Base-by-base conservation (phyloP, 2,888 invertebrate species). In the Agrotis segetum region DNA sequence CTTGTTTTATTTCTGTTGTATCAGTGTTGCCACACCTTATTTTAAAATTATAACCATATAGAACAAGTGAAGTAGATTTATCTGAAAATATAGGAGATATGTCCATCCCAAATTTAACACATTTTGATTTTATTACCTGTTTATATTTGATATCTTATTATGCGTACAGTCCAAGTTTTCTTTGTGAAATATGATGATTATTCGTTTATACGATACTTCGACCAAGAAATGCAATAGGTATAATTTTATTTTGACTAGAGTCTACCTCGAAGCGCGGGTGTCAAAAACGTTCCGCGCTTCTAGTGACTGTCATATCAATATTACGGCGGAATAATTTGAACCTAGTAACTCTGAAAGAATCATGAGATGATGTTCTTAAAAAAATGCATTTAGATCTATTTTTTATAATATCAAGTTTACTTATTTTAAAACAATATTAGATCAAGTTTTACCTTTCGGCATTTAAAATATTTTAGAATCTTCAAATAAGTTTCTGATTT, bases 401-500 rank as follows among this genome's bases (percentile, higher is more conserved):
- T 24, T 24, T 24, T 24, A 24, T 24, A 24, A 24, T 24, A 24
- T 24, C 24, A 47, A 47, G 16, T 47, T 11, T 17, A 47, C n/a
- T 9, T 49, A 9, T 17, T 24, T 24, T 24, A 24, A 24, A 24
- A 24, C 24, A 24, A 24, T n/a, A n/a, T 24, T 24, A 24, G 24
- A 24, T 24, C 1, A 24, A 24, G n/a, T n/a, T n/a, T n/a, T 49
- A n/a, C 49, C n/a, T 49, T n/a, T 49, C 9, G 49, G n/a, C n/a
- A 49, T 49, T 9, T n/a, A 49, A 49, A 49, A 49, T 49, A n/a
- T 49, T 49, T 24, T 24, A 24, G 24, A 24, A 24, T 24, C 24
- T 49, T 49, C n/a, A n/a, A 49, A 49, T 49, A 49, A 49, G n/a
- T 49, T n/a, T 49, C 49, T 49, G n/a, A 49, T 49, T 49, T n/a